Base-by-base conservation (phyloP, 2,113 vertebrate genomes). In the Proterorhinus semilunaris region DNA sequence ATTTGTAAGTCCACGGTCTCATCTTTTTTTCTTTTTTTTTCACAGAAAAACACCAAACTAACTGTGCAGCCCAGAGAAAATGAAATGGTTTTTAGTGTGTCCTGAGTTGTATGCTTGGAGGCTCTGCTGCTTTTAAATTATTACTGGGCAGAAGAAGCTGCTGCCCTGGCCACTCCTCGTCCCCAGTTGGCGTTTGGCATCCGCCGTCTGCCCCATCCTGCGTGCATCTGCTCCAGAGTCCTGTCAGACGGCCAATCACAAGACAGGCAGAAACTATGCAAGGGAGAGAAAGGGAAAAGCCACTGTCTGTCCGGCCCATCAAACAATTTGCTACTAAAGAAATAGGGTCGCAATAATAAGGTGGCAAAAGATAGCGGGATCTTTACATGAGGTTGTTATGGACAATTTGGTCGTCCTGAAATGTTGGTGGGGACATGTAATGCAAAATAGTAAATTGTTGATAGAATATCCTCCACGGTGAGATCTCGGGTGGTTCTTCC, bases 161-260 rank as follows among this genome's bases (percentile, higher is more conserved):
- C 46, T 63, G 48, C 48, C 6, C 46, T 27, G 9, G 54, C 61
- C 66, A 57, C 65, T 68, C 64, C 65, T 62, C 52, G 52, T 61
- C 27, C 54, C 27, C 9, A 45, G 58, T 67, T 64, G 64, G 72
- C 70, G 81, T 69, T 78, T 79, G 66, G 64, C 76, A 70, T 58
- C 78, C 72, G 66, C 69, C 81, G 69, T 72, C 55, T 66, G 73
- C 62, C 73, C 36, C 58, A 67, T 74, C 58, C 49, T 71, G 36
- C 17, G 66, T 53, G 6, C 57, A 74, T 80, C 57, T 67, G 48
- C 21, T 0, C 57, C 61, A 52, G 17, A 45, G 64, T 78, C 80
- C 71, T 80, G 75, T 79, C 77, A 74, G 76, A 55, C 47, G 64
- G 66, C 67, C 62, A 72, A 62, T 83, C 53, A 80, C 58, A 58